Percentiles rank a stretch among this genome's conserved stretches.
Conservation (phyloP, 2,888 invertebrate genomes). For the Arge pagana region DNA sequence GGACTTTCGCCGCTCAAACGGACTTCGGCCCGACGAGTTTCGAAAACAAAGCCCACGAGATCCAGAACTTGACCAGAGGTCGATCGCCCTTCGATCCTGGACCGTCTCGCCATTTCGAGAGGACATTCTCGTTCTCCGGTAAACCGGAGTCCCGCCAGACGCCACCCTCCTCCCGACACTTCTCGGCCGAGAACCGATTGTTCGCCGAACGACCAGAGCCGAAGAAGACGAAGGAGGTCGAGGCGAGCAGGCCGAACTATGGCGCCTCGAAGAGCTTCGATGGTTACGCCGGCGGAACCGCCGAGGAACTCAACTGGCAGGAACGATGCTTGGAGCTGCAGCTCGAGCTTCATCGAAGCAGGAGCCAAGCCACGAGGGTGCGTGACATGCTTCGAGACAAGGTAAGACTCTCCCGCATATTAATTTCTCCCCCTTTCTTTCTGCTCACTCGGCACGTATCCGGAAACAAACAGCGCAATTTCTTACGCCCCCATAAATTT, state of each 20-base stretch:
- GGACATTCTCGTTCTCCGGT: conserved; percentile 42
- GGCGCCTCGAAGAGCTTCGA: conserved; percentile 53
- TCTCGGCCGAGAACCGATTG: conserved; percentile 13
- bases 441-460: no score
- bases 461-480: no score
- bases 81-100: conserved; percentile 40
- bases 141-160: conserved; percentile 24
- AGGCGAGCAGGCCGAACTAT: conserved; percentile 38
- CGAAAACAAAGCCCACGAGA: conserved; percentile 37
- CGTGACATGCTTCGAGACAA: conserved; percentile 88
- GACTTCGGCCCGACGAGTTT: conserved; percentile 40
- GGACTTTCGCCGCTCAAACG: conserved; percentile 39
- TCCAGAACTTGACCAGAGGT: conserved; percentile 29
- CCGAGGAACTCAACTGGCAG: conserved; percentile 78
- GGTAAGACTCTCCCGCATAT: no score
- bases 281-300: conserved; percentile 46
- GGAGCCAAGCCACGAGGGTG: conserved; percentile 84
- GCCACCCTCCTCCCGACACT: conserved; percentile 17
- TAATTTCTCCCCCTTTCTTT: no score
- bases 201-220: conserved; percentile 25
- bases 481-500: no score
- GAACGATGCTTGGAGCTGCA: conserved; percentile 86
- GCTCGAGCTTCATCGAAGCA: conserved; percentile 81
- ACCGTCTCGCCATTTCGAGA: conserved; percentile 41
- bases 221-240: conserved; percentile 56